Conservation (phyloP, 2,113 vertebrate genomes). For the Halichoeres trimaculatus region DNA sequence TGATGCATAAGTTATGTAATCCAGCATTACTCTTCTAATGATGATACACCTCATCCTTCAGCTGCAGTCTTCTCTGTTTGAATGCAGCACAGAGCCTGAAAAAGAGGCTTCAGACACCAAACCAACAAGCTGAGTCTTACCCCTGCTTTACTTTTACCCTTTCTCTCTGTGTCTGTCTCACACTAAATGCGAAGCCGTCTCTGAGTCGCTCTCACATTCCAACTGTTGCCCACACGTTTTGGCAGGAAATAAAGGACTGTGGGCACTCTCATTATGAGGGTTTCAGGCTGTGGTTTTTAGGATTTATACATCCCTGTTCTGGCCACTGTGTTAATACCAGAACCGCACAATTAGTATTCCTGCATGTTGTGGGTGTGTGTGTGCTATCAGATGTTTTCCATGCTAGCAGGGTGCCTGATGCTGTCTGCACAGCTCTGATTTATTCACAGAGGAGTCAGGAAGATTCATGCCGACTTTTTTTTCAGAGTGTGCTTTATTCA, state of each 20-base stretch:
- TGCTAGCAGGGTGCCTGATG: constrained; percentile 3
- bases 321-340: constrained; percentile 20
- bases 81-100: constrained; percentile 45
- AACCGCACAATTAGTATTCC: constrained; percentile 58
- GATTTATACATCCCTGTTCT: constrained; percentile 30
- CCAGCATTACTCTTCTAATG: too few relatives aligned
- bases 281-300: constrained; percentile 24
- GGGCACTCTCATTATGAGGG: constrained; percentile 42
- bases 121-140: neutral
- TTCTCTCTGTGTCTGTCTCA: neutral
- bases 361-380: constrained; percentile 37
- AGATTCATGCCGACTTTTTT: neutral
- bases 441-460: neutral
- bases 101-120: constrained; percentile 37
- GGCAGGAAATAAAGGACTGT: constrained; percentile 38
- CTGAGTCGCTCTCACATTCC: constrained; percentile 61
- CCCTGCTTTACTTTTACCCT: neutral
- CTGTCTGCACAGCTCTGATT: neutral
- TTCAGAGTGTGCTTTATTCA: neutral
- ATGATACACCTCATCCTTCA: constrained; percentile 8
- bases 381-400: constrained; percentile 24
- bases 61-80: neutral
- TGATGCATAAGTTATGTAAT: too few relatives aligned
- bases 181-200: constrained; percentile 30
- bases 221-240: constrained; percentile 51